Percentiles rank a stretch among this genome's conserved stretches.
These are phyloP conservation scores for Embidobia sp. DNA, from an alignment of 2,888 invertebrate species.

Conservation along the genomic window DNA sequence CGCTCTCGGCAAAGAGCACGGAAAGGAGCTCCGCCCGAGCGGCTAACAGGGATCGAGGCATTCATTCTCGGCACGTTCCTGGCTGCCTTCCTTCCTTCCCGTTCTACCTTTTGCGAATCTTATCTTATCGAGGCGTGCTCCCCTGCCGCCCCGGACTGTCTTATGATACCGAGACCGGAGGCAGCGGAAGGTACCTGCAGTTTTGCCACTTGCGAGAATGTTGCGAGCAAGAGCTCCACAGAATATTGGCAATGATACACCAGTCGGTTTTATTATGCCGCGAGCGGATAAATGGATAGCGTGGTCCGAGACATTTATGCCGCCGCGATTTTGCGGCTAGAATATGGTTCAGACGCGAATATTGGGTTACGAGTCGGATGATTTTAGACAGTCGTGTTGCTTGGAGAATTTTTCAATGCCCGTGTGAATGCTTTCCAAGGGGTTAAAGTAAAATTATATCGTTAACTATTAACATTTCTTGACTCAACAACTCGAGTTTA, in stretches of 20 bases:
- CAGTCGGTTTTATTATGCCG: conserved; percentile 38
- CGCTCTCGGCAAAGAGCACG: conserved; percentile 58
- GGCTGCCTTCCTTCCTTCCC: conserved; percentile 69
- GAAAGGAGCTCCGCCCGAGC: conserved; percentile 69
- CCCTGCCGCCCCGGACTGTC: conserved; percentile 39
- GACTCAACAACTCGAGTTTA: too few species aligned
- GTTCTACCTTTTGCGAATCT: conserved; percentile 51
- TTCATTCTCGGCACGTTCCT: conserved; percentile 78
- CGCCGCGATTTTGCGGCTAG: conserved; percentile 28
- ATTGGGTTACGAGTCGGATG: too few species aligned
- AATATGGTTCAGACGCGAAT: too few species aligned
- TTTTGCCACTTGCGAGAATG: conserved; percentile 23
- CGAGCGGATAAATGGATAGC: conserved; percentile 38
- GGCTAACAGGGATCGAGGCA: conserved; percentile 70
- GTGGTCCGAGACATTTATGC: conserved; percentile 18
- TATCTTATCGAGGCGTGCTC: conserved; percentile 53
- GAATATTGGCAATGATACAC: conserved; percentile 51
- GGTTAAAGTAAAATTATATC: too few species aligned
- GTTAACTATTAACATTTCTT: too few species aligned
- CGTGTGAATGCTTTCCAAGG: too few species aligned
- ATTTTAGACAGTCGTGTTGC: too few species aligned
- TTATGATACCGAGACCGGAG: conserved; percentile 23
- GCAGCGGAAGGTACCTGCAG: conserved; percentile 22
- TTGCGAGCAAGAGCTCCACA: conserved; percentile 6
- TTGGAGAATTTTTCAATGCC: too few species aligned